Evolutionary conservation across 2,113 vertebrate genomes (phyloP).

Genomic region (Picathartes gymnocephalus): DNA sequence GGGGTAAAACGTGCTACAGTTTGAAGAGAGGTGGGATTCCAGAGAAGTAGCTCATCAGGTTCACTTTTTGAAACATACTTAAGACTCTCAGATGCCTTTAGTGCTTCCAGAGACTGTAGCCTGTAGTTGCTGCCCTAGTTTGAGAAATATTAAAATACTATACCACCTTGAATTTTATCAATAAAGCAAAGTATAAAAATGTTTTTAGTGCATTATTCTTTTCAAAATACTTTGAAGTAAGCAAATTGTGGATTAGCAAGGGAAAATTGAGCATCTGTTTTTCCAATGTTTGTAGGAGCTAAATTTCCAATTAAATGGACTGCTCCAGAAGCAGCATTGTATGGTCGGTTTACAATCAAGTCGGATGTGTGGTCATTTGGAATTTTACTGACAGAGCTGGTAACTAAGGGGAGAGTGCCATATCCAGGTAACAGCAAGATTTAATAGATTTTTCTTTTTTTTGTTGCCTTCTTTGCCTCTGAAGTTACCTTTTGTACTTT

Average conservation of each 20-base stretch:
- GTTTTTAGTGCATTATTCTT: neutral
- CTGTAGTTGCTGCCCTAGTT: neutral
- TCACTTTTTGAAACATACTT: neutral
- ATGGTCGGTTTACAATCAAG: constrained; percentile 95
- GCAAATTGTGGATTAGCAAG: neutral
- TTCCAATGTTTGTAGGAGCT: constrained; percentile 77
- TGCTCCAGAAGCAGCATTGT: constrained; percentile 90
- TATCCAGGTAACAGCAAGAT: constrained; percentile 84
- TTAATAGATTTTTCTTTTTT: neutral
- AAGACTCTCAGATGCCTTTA: neutral
- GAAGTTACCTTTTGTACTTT: neutral
- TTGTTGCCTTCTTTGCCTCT: neutral
- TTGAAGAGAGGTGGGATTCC: neutral
- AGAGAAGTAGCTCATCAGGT: neutral
- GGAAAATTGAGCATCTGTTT: neutral
- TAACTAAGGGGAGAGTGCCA: constrained; percentile 94
- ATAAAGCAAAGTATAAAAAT: neutral
- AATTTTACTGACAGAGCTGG: constrained; percentile 90
- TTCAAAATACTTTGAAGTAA: neutral
- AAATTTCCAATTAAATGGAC: constrained; percentile 99
- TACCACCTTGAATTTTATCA: neutral
- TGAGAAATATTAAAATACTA: neutral
- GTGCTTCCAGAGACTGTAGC: neutral
- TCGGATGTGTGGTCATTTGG: constrained; percentile 97
- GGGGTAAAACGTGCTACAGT: neutral